phyloP scores from a whole-genome alignment of 1,140 invertebrate species.

The Choristoneura fumiferana region DNA sequence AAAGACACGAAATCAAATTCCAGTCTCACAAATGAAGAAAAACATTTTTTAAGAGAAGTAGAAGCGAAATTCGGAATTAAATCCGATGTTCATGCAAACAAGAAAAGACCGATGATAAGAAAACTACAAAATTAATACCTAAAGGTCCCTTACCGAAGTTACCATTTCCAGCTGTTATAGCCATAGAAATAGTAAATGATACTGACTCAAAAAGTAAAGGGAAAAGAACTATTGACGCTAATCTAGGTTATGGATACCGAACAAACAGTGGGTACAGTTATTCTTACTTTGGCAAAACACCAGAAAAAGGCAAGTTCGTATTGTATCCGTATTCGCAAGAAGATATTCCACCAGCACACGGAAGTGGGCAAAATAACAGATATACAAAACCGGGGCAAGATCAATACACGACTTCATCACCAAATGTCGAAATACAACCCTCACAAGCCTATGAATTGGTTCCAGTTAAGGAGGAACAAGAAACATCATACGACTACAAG shows the following conservation, averaged over 20 bases:
- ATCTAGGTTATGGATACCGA: slow-evolving; percentile 78
- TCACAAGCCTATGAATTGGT: slow-evolving; percentile 74
- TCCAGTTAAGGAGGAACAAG: slow-evolving; percentile 55
- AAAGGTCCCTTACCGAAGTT: slow-evolving; percentile 33
- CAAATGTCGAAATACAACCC: slow-evolving; percentile 70
- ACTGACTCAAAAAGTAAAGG: slow-evolving; percentile 72
- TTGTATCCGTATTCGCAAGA: slow-evolving; percentile 81
- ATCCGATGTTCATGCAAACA: slow-evolving; percentile 41
- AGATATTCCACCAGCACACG: slow-evolving; percentile 67
- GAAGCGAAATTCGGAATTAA: slow-evolving; percentile 75
- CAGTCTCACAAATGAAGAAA: slow-evolving; percentile 66
- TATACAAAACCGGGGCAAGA: background rate
- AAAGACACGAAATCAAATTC: slow-evolving; percentile 43
- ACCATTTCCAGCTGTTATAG: slow-evolving; percentile 77
- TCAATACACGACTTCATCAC: slow-evolving; percentile 26
- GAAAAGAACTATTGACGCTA: slow-evolving; percentile 80
- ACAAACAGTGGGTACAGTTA: slow-evolving; percentile 76
- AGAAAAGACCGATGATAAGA: slow-evolving; percentile 32
- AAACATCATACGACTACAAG: slow-evolving; percentile 49
- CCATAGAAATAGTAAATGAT: slow-evolving; percentile 80
- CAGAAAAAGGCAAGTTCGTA: slow-evolving; percentile 77
- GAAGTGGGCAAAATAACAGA: slow-evolving; percentile 20
- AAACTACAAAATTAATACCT: slow-evolving; percentile 28
- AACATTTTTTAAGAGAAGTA: slow-evolving; percentile 70
- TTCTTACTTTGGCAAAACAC: slow-evolving; percentile 69